A percentile compares a stretch with the other conserved stretches of the same genome.
Evolutionary conservation across 2,797 vertebrate species (phyloP).

Genomic region (Gymnothorax javanicus): DNA sequence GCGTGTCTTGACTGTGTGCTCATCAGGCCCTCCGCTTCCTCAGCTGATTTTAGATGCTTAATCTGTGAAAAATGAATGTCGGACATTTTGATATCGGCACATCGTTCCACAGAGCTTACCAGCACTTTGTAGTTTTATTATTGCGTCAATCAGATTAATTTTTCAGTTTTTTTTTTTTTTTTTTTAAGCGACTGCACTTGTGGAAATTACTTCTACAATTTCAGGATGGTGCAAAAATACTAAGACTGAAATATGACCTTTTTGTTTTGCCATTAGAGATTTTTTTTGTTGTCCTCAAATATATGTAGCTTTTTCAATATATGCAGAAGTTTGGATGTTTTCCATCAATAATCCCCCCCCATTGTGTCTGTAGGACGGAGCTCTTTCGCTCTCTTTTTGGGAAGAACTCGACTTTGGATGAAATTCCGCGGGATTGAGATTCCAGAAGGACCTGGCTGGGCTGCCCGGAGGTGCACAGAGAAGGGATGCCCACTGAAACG

Average conservation of each 20-base stretch:
- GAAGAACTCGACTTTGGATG: background rate
- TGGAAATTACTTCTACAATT: background rate
- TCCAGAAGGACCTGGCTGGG: background rate
- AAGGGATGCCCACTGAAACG: background rate
- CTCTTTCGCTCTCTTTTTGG: background rate
- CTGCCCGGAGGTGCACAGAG: background rate
- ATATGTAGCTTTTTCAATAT: background rate
- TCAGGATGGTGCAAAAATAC: background rate
- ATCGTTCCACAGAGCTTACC: background rate
- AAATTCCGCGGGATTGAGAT: background rate
- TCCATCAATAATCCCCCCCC: background rate
- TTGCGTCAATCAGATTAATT: background rate
- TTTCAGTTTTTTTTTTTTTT: background rate
- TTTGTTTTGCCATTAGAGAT: background rate
- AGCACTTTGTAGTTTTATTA: background rate
- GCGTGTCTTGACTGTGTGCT: background rate
- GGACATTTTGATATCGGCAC: background rate
- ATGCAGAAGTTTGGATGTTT: too few relatives aligned
- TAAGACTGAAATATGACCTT: background rate
- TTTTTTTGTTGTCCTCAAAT: background rate
- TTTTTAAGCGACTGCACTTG: background rate
- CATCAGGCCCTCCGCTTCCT: background rate
- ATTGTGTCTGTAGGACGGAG: background rate
- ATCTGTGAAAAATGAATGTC: background rate
- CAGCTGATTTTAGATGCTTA: background rate